Evolutionary conservation across 2,888 invertebrate genomes (phyloP).

Genomic region (Iselma pallidipennis): DNA sequence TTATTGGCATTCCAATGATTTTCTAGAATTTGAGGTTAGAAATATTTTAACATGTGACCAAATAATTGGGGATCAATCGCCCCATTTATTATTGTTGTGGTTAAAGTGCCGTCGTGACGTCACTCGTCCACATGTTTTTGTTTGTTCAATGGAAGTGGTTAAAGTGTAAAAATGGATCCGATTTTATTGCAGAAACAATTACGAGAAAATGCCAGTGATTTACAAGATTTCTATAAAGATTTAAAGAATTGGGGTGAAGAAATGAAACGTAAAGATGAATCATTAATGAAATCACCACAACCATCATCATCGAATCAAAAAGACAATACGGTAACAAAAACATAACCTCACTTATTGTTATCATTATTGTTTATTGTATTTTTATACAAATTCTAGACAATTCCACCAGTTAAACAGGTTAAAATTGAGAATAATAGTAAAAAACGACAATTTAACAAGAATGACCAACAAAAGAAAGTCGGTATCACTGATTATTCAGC

Average conservation of each 20-base stretch:
- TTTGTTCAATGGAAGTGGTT: not conserved
- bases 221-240: slow-evolving; percentile 72
- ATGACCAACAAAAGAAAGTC: slow-evolving; percentile 19
- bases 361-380: not conserved
- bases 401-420: not conserved
- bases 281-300: slow-evolving; percentile 20
- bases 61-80: too few species aligned
- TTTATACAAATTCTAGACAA: not conserved
- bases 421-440: slow-evolving; percentile 2
- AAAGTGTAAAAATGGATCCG: slow-evolving; percentile 59
- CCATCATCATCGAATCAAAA: not conserved
- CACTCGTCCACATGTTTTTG: not conserved
- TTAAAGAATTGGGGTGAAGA: slow-evolving; percentile 72
- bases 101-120: not conserved
- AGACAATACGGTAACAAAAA: slow-evolving; percentile 8
- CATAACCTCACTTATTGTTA: slow-evolving; percentile 15
- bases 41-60: too few species aligned
- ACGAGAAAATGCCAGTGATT: slow-evolving; percentile 71
- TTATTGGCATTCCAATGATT: too few species aligned
- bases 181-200: slow-evolving; percentile 71
- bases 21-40: too few species aligned
- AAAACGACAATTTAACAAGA: slow-evolving; percentile 15
- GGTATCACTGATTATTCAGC: slow-evolving; percentile 64
- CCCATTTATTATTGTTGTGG: too few species aligned
- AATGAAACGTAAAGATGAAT: slow-evolving; percentile 71